Base-by-base conservation (phyloP, 2,888 invertebrate species). In the Periphyllus acericola region DNA sequence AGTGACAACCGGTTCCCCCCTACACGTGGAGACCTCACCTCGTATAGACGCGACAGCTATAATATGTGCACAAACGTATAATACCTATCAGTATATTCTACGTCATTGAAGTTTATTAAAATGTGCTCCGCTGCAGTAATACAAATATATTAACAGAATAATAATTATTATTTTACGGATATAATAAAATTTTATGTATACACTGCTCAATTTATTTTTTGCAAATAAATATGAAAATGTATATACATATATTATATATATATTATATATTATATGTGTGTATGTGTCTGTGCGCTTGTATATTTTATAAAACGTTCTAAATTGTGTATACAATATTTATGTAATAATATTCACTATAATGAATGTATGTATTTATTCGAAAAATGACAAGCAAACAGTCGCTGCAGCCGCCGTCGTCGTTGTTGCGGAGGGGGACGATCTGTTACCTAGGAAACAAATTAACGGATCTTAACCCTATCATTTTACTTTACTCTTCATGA, bases 401-500 rank as follows among this genome's bases (percentile, higher is more conserved):
- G n/a, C 68, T 25, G 40, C 75, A 25, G 55, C 68, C 55, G 32
- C 1, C 29, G 32, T 19, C 3, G 83, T 60, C n/a, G 5, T 66
- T 46, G 46, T 46, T 46, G 46, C 46, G 46, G 46, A 78, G 68
- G 68, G 68, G 46, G 19, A 34, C 84, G 72, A 60, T 55, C 87
- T 75, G 87, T 87, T 87, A 87, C 87, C 87, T 87, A 87, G 87
- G 87, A 87, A 81, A 87, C 87, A 75, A 87, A 87, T 87, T 87
- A 87, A 81, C 87, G 87, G 87, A 80, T 81, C 79, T 60, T 79
- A 79, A 79, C 86, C 86, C 86, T 76, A 85, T 85, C 79, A 52
- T 74, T 87, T 74, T 80, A 86, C 87, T 87, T 81, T 60, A 19
- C 78, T 74, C 75, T 84, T 84, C 81, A 74, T 87, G 87, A 87